Evolutionary conservation across 2,113 vertebrate genomes (phyloP).

Genomic region (Macrotus californicus): DNA sequence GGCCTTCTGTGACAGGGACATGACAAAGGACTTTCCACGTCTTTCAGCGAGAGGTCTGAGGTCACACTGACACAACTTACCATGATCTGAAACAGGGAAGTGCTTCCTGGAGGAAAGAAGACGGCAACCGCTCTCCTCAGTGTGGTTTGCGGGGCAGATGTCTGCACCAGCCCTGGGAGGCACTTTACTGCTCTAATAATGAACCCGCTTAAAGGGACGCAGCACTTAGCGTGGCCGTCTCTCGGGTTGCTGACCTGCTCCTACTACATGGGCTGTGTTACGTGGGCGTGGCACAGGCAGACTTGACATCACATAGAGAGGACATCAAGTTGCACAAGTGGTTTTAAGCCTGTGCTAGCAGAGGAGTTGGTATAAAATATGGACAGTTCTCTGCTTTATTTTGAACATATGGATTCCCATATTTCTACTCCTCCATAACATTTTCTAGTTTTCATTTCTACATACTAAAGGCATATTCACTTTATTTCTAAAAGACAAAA

Average conservation of each 20-base stretch:
- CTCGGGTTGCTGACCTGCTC: not conserved
- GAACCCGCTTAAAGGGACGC: not conserved
- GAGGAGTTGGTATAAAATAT: not conserved
- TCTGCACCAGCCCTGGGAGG: not conserved
- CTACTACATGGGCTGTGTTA: not conserved
- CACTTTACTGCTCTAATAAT: not conserved
- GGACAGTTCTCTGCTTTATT: not conserved
- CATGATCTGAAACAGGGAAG: not conserved
- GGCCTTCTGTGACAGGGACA: not conserved
- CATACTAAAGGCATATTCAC: not conserved
- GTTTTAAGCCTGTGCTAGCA: not conserved
- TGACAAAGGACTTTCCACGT: not conserved
- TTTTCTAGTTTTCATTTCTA: not conserved
- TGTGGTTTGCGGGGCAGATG: not conserved
- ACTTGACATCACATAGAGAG: not conserved
- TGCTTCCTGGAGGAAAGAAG: constrained; percentile 6
- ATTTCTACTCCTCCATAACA: not conserved
- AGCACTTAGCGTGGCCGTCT: not conserved
- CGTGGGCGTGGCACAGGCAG: not conserved
- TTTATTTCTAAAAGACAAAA: constrained; percentile 10
- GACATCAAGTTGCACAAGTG: not conserved
- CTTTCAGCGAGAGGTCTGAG: not conserved
- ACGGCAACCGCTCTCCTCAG: not conserved
- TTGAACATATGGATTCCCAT: not conserved
- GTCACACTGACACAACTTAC: not conserved